These are phyloP conservation scores for Hyperoplus lanceolatus DNA, from an alignment of 2,797 vertebrate species.

Conservation along the genomic window DNA sequence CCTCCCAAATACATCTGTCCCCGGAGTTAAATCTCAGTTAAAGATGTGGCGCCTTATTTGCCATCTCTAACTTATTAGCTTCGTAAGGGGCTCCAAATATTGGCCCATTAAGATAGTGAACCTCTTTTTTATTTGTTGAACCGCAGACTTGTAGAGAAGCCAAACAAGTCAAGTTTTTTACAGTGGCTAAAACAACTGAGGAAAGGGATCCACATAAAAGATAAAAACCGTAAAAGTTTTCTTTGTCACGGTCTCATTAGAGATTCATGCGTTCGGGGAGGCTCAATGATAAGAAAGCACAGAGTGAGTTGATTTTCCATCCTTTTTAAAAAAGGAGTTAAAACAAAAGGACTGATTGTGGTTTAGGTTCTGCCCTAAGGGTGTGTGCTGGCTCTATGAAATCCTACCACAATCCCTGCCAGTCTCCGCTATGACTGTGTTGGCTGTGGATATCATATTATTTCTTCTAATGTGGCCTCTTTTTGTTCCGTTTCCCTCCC, in stretches of 20 bases:
- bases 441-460: constrained; percentile 80
- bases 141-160: constrained; percentile 1
- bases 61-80: constrained; percentile 34
- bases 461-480: constrained; percentile 64
- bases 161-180: constrained; percentile 52
- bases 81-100: constrained; percentile 47
- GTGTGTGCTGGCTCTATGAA: constrained; percentile 73
- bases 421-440: constrained; percentile 76
- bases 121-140: constrained; percentile 37
- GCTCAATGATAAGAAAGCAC: constrained; percentile 53
- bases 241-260: constrained; percentile 53
- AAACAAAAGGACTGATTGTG: constrained; percentile 75
- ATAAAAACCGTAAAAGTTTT: constrained; percentile 56
- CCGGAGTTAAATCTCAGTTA: constrained; percentile 32
- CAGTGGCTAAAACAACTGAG: constrained; percentile 42
- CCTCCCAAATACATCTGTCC: constrained; percentile 52
- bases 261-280: constrained; percentile 58
- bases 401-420: constrained; percentile 65
- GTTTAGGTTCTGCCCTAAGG: constrained; percentile 64
- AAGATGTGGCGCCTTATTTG: constrained; percentile 34
- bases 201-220: constrained; percentile 57
- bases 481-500: constrained; percentile 48
- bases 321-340: constrained; percentile 38
- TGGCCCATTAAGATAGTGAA: constrained; percentile 52
- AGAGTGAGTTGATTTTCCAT: constrained; percentile 46